Percentiles rank a stretch among this genome's conserved stretches.
phyloP scores from a whole-genome alignment of 2,113 vertebrate species.

The Oenanthe oenanthe region DNA sequence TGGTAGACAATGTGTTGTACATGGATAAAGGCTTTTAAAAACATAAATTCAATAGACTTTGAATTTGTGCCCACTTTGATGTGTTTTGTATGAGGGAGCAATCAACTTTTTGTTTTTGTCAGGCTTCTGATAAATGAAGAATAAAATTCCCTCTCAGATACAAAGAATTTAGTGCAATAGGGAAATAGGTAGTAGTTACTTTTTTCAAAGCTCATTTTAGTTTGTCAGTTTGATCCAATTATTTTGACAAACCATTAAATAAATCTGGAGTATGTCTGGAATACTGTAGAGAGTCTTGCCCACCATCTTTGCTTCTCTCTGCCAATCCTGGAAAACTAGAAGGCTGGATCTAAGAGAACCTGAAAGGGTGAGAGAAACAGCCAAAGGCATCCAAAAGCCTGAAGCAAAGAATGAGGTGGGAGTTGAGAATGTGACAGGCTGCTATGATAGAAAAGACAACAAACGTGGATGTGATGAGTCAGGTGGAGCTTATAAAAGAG shows the following conservation, averaged over 20 bases:
- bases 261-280: neutral
- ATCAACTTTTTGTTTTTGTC: neutral
- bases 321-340: neutral
- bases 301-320: neutral
- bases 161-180: neutral
- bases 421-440: neutral
- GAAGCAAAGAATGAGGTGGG: neutral
- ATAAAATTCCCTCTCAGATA: neutral
- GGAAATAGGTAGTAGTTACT: neutral
- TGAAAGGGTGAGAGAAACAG: neutral
- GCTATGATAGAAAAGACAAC: neutral
- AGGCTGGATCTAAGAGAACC: neutral
- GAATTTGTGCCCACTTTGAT: neutral
- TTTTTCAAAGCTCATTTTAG: neutral
- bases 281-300: neutral
- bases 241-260: neutral
- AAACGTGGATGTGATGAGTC: neutral
- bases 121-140: neutral
- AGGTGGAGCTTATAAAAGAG: neutral
- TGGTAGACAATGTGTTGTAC: neutral
- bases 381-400: accelerated
- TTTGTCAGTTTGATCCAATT: neutral
- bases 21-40: neutral
- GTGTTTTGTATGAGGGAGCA: neutral
- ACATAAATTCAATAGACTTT: neutral